phyloP scores from a whole-genome alignment of 2,888 invertebrate genomes.

The Rhyacophila evoluta region DNA sequence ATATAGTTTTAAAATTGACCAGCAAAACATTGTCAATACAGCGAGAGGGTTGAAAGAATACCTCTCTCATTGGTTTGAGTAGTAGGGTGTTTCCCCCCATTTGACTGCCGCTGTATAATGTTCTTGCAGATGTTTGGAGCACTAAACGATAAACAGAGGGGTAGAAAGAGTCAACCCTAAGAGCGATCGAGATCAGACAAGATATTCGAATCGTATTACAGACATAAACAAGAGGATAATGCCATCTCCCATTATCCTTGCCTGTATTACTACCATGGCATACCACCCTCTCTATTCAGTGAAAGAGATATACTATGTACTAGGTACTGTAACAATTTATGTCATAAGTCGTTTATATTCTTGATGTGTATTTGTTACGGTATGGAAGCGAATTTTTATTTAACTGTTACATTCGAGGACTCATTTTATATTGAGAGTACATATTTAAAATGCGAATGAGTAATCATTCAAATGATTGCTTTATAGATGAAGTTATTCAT shows the following conservation, averaged over 20 bases:
- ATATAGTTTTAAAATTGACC: neutral
- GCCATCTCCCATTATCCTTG: constrained; percentile 51
- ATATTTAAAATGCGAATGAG: constrained; percentile 25
- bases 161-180: constrained; percentile 7
- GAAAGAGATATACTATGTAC: constrained; percentile 29
- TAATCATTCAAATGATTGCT: constrained; percentile 16
- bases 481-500: no score
- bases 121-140: constrained; percentile 46
- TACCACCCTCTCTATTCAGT: constrained; percentile 7
- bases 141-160: constrained; percentile 50
- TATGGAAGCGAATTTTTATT: neutral
- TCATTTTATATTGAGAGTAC: neutral
- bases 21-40: neutral
- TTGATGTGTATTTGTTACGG: neutral
- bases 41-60: neutral
- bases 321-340: constrained; percentile 43
- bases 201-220: constrained; percentile 55
- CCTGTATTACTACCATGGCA: constrained; percentile 39
- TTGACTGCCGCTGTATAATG: constrained; percentile 3
- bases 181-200: constrained; percentile 48
- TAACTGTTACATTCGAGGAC: neutral
- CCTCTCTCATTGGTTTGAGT: constrained; percentile 2
- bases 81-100: neutral
- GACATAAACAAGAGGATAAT: constrained; percentile 55
- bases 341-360: constrained; percentile 43